phyloP scores from a whole-genome alignment of 2,797 vertebrate species.

The Pipistrellus kuhlii region DNA sequence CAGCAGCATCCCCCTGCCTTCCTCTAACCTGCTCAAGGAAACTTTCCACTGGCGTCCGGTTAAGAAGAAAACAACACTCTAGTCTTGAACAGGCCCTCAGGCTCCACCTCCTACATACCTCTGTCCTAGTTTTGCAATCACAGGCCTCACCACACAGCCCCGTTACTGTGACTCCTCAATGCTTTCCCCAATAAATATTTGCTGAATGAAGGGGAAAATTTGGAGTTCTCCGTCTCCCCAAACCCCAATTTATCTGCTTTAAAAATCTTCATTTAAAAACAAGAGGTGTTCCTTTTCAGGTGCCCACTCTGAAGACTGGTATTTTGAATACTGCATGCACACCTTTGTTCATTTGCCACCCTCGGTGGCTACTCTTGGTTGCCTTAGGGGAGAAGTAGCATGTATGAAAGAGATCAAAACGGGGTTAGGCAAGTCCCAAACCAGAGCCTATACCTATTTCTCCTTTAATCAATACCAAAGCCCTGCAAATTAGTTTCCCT shows the following conservation, averaged over 20 bases:
- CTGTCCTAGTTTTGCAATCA: background rate
- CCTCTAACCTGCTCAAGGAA: background rate
- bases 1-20: background rate
- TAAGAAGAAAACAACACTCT: background rate
- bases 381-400: background rate
- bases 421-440: background rate
- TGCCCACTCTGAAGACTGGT: background rate
- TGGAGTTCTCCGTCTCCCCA: background rate
- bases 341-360: background rate
- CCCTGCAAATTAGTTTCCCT: slow-evolving; percentile 28
- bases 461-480: slow-evolving; percentile 26
- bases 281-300: background rate
- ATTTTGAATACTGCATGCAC: background rate
- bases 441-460: slow-evolving; percentile 8
- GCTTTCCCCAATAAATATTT: slow-evolving; percentile 45
- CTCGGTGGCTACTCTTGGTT: background rate
- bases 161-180: background rate
- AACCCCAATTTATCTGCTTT: background rate
- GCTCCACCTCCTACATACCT: background rate
- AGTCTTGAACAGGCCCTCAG: background rate
- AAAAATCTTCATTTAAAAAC: slow-evolving; percentile 37
- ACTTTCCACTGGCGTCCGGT: background rate
- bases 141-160: background rate
- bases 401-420: background rate
- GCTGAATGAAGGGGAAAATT: background rate